Evolutionary conservation across 2,888 invertebrate genomes (phyloP), one percentile per base, ranked within the genome.

Genomic region (Leptarthrus brevirostris): DNA sequence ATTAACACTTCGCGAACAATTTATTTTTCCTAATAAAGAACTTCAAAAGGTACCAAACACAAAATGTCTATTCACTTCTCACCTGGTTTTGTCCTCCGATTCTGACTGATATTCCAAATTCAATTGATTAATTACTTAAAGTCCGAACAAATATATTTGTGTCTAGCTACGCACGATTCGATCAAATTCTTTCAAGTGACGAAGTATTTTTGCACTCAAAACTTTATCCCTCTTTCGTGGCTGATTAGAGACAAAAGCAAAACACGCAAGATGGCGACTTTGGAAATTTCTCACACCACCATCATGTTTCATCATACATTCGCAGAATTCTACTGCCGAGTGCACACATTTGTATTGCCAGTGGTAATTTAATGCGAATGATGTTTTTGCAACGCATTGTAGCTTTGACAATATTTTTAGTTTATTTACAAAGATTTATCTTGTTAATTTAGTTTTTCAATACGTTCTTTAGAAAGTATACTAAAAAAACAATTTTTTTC

Each of bases 201-300:
- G 26, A 49, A n/a, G 40, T 24, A 52, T 52, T 70, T 70, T 70
- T 70, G 70, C 70, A 52, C 70, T 18, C 70, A 53, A 14, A 6
- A 30, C 52, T 53, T 26, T 49, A 69, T 30, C 18, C 2, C 20
- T 30, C 3, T 10, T 64, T 14, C 20, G 22, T 4, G 26, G 14
- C 30, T 56, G 36, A 52, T 30, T 26, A 49, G 26, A 22, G 14
- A 70, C 70, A 52, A 70, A 52, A 52, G 52, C 16, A 52, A 52
- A 70, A 52, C 34, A 52, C 12, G 26, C 70, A 70, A 66, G 6
- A 66, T 66, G 66, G 66, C 47, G 61, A 14, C 22, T 26, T 18
- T 24, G n/a, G 61, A 18, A 24, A 56, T 18, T 40, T 30, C 24
- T 66, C 66, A 49, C 47, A n/a, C 47, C 18, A 24, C 66, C 44